phyloP scores from a whole-genome alignment of 1,140 invertebrate species.

The Drosophila nigrodunni region DNA sequence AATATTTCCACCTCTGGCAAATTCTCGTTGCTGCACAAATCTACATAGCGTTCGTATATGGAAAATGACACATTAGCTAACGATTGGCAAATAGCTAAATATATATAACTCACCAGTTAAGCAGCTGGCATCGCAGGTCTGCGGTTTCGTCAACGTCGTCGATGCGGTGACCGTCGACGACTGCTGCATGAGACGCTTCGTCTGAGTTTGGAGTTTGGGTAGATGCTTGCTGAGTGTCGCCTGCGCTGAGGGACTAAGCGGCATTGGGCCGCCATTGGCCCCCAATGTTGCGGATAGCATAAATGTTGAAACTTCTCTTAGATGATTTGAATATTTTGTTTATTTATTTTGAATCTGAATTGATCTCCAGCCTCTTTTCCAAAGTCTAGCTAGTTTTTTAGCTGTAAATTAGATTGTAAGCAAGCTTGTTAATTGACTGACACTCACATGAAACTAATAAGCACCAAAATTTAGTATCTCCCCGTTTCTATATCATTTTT shows the following conservation, averaged over 20 bases:
- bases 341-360: slow-evolving; percentile 13
- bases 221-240: slow-evolving; percentile 83
- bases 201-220: slow-evolving; percentile 71
- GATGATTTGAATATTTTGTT: slow-evolving; percentile 22
- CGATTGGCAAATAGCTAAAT: slow-evolving; percentile 5
- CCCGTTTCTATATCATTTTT: background rate
- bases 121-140: slow-evolving; percentile 77
- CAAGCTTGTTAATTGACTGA: slow-evolving; percentile 59
- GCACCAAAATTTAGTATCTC: slow-evolving; percentile 21
- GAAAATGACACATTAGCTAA: slow-evolving; percentile 36
- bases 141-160: slow-evolving; percentile 49
- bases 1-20: slow-evolving; percentile 97
- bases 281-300: slow-evolving; percentile 76
- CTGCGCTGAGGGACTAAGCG: slow-evolving; percentile 82
- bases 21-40: slow-evolving; percentile 94
- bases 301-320: slow-evolving; percentile 56
- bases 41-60: slow-evolving; percentile 86
- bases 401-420: slow-evolving; percentile 51
- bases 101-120: slow-evolving; percentile 65
- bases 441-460: slow-evolving; percentile 73
- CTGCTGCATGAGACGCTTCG: slow-evolving; percentile 77
- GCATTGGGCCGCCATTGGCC: slow-evolving; percentile 73
- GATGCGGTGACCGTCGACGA: slow-evolving; percentile 15
- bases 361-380: slow-evolving; percentile 7
- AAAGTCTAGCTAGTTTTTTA: slow-evolving; percentile 50